Base-by-base conservation (phyloP, 2,888 invertebrate species). In the Drosophila prolongata region DNA sequence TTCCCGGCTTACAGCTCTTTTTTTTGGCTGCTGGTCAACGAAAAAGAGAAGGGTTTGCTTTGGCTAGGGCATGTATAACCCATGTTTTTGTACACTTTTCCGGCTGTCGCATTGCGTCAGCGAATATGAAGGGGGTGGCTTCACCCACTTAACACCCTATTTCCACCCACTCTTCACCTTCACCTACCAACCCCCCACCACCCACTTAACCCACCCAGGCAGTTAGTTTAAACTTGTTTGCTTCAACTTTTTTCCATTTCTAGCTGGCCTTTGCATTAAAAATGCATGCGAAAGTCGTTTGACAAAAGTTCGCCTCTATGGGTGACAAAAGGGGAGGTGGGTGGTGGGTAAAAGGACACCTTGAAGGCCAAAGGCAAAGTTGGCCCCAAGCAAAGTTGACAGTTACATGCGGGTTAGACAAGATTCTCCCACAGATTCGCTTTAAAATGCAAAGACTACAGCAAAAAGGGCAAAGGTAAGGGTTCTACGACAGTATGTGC, bases 51-150 rank as follows among this genome's bases (percentile, higher is more conserved):
- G 50, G 54, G 40, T 37, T 54, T 11, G 16, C 47, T 34, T 34
- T 34, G 47, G 47, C 14, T 4, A 1, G 34, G 30, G 14, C 47
- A 47, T 47, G 47, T 47, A 30, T 16, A 47, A 10, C 34, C 47
- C 34, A 16, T 24, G n/a, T 47, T 47, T 47, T 69, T 35, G 11
- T 27, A 2, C 13, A 27, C 14, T 64, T 64, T 50, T 46, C 11
- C 50, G 40, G 77, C 76, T 81, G 85, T 79, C 81, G 81, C 81
- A 81, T 69, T 81, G 81, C 81, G 81, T 81, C 80, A 84, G 67
- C 79, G 67, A 54, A 67, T 59, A 54, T 59, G 42, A 54, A 59
- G 24, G 24, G 24, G 24, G 24, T 24, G 24, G 24, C 24, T 24
- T 43, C 44, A 30, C 34, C 62, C 40, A 49, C 42, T 58, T 38